These are phyloP conservation scores for Xanthia icteritia DNA, from an alignment of 2,888 invertebrate genomes.

Conservation along the genomic window DNA sequence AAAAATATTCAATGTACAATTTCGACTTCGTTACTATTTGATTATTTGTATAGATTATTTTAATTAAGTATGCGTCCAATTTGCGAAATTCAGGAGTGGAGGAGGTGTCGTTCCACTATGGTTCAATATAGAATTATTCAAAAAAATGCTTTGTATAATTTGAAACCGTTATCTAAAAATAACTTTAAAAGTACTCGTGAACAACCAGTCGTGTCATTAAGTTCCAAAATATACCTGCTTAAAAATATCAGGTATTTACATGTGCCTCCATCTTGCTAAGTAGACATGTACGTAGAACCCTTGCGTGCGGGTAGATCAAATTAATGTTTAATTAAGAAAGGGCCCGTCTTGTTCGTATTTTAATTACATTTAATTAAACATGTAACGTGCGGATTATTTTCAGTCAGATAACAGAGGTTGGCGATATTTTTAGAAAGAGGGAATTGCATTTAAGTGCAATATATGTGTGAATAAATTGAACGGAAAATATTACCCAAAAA, in stretches of 20 bases:
- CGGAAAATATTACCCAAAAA: not conserved
- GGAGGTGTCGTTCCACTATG: not conserved
- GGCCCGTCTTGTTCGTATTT: conserved; percentile 61
- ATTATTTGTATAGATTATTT: too few species aligned
- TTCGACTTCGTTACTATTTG: too few species aligned
- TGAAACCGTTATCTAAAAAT: not conserved
- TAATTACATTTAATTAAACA: conserved; percentile 67
- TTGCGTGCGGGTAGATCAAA: conserved; percentile 45
- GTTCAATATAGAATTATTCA: not conserved
- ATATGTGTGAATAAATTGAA: not conserved
- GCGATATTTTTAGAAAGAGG: not conserved
- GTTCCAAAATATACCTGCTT: conserved; percentile 21
- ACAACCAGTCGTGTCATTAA: not conserved
- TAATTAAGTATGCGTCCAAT: not conserved
- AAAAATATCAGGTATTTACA: conserved; percentile 22
- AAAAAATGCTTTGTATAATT: not conserved
- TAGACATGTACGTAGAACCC: conserved; percentile 40
- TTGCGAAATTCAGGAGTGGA: not conserved
- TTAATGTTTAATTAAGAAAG: conserved; percentile 69
- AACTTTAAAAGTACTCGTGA: not conserved
- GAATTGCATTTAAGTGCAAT: not conserved
- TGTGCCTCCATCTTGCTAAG: conserved; percentile 24
- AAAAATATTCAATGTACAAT: too few species aligned
- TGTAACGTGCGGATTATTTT: conserved; percentile 52
- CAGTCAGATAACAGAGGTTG: conserved; percentile 7